Base-by-base conservation (phyloP, 2,888 invertebrate genomes). In the Ochropacha duplaris region DNA sequence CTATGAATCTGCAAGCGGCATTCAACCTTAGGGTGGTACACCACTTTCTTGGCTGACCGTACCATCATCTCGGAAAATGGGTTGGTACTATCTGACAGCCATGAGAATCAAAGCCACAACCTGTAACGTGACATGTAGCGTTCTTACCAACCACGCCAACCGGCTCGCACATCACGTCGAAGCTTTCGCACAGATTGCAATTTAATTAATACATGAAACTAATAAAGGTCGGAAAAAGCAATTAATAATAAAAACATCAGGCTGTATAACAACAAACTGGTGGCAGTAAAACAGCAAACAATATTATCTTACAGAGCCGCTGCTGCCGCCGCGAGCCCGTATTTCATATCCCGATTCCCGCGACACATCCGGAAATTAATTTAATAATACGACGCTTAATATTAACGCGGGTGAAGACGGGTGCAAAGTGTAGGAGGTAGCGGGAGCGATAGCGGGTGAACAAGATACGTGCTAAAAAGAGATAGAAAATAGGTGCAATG, bases 311-410 rank as follows among this genome's bases (percentile, higher is more conserved):
- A 34, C 44, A 3, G 44, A 16, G 19, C 44, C 12, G 16, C 1
- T 6, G 1, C 39, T 19, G 8, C 55, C 54, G 54, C 44, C 56
- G 58, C 60, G 59, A 62, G 63, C 64, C 58, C 66, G 68, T 65
- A 60, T 72, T 74, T 69, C 69, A 73, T 71, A 68, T 68, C 66
- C 70, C 67, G 71, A 78, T 71, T 71, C 71, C 56, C 68, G 59
- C 71, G 74, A 77, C 83, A 80, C 74, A 78, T 78, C 74, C 80
- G 74, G 73, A 76, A 73, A 84, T 86, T 85, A 84, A 86, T 82
- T 81, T 83, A 80, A 84, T 84, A 84, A 80, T 76, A 72, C 72
- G 61, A 68, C 72, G 71, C 74, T 79, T 80, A 70, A 74, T 76
- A 76, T 72, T 71, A 78, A 71, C 66, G 60, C 61, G 54, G 63